Conservation (phyloP, 2,797 vertebrate genomes). For the Eospalax fontanierii region DNA sequence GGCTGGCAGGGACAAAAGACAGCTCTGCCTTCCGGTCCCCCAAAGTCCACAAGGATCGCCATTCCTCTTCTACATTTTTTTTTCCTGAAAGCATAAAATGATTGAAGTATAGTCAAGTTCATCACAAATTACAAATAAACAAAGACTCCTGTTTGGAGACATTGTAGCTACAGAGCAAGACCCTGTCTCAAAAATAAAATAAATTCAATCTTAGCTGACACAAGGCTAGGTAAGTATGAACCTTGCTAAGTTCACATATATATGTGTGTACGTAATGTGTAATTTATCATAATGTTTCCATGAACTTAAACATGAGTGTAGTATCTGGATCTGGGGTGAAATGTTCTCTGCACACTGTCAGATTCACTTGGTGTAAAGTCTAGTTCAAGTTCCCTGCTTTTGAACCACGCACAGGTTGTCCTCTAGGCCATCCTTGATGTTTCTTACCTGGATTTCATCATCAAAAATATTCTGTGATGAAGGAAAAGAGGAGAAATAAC, state of each 20-base stretch:
- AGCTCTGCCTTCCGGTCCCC: background rate
- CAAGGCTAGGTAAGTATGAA: background rate
- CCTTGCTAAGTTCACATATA: background rate
- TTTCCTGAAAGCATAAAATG: background rate
- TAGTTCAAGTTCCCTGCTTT: background rate
- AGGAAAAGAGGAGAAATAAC: background rate
- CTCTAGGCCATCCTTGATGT: background rate
- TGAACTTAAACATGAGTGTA: background rate
- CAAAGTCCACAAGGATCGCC: background rate
- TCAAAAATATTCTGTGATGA: conserved; percentile 39
- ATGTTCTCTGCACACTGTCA: background rate
- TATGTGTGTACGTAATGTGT: too few species aligned
- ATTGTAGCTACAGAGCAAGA: background rate
- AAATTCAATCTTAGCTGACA: background rate
- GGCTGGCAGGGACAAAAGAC: background rate
- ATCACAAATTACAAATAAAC: background rate
- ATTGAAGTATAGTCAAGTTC: background rate
- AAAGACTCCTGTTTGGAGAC: background rate
- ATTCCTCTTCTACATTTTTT: background rate
- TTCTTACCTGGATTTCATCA: conserved; percentile 3
- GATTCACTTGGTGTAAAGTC: background rate
- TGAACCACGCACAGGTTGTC: background rate
- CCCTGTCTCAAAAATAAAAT: background rate
- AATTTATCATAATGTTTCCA: background rate
- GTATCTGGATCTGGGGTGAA: background rate